Evolutionary conservation across 2,113 vertebrate genomes (phyloP).

Genomic region (Egretta garzetta): DNA sequence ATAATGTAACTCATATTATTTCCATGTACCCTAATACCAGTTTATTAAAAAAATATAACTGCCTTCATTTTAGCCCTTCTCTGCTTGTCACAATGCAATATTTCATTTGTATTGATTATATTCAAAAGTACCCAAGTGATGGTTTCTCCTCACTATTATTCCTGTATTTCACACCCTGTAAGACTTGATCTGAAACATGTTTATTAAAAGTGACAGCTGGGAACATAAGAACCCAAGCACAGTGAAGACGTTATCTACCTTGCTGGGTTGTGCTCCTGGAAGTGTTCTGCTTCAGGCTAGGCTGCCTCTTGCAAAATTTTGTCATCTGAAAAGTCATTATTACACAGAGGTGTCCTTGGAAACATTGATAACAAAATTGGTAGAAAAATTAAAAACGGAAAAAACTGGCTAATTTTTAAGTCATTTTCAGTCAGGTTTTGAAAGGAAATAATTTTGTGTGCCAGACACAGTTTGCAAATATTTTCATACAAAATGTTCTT

Average conservation of each 20-base stretch:
- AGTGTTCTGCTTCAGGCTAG: neutral
- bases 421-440: neutral
- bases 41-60: neutral
- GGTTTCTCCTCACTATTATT: neutral
- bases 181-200: neutral
- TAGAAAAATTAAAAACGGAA: neutral
- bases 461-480: neutral
- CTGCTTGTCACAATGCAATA: neutral
- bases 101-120: neutral
- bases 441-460: neutral
- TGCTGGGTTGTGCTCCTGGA: neutral
- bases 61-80: neutral
- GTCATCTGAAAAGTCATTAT: neutral
- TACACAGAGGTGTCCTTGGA: neutral
- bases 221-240: neutral
- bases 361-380: neutral
- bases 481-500: neutral
- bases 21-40: neutral
- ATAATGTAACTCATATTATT: neutral
- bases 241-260: neutral
- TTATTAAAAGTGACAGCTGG: conserved; percentile 15
- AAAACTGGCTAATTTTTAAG: neutral
- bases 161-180: neutral
- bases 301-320: neutral
- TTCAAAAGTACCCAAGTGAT: neutral